Percentiles rank a stretch among this genome's conserved stretches.
Evolutionary conservation across 2,797 vertebrate species (phyloP).

Genomic region (Sylvia borin): DNA sequence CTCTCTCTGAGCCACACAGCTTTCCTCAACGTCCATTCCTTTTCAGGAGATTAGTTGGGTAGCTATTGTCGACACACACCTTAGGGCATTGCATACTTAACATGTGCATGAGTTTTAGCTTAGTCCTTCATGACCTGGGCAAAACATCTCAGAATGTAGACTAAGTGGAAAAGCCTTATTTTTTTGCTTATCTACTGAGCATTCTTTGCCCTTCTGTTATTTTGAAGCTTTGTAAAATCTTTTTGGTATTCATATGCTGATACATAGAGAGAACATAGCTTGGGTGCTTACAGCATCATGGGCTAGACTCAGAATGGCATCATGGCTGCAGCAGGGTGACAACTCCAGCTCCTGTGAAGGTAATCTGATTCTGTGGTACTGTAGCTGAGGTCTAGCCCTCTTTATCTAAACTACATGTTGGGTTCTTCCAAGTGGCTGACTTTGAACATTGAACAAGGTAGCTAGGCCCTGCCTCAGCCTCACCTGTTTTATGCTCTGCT

Average conservation of each 20-base stretch:
- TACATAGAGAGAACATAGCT: background rate
- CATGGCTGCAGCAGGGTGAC: background rate
- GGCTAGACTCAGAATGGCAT: background rate
- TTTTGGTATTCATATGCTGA: background rate
- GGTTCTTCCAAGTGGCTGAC: background rate
- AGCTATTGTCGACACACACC: conserved; percentile 62
- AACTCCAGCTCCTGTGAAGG: background rate
- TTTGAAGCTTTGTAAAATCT: conserved; percentile 18
- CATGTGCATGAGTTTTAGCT: background rate
- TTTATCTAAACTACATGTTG: background rate
- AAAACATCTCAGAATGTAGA: conserved; percentile 10
- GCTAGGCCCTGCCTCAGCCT: background rate
- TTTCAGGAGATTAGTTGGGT: conserved; percentile 61
- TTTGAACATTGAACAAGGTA: background rate
- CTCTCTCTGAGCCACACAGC: conserved; percentile 29
- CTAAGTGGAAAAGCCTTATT: background rate
- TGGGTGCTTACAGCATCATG: background rate
- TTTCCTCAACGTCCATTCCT: conserved; percentile 42
- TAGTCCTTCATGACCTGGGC: conserved; percentile 6
- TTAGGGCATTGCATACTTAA: conserved; percentile 58
- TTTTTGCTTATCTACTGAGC: background rate
- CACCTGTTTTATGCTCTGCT: background rate
- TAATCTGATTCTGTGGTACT: conserved; percentile 38
- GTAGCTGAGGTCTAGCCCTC: background rate
- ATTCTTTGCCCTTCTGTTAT: conserved; percentile 15